phyloP scores from a whole-genome alignment of 92 coral and sea anemone genomes.

The Umimayanthus kanabou region DNA sequence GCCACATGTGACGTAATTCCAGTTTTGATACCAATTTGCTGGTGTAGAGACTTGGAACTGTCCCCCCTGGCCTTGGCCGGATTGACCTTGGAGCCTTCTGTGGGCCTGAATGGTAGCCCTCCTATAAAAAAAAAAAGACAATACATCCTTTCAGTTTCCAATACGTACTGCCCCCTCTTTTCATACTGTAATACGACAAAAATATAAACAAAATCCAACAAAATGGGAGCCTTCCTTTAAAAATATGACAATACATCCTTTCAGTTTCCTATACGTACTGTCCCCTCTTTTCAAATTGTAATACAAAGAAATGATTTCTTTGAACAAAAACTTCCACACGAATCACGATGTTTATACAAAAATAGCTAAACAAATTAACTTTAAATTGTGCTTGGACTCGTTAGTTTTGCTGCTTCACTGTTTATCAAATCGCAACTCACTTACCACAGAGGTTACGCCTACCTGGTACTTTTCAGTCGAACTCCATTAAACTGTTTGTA shows the following conservation, averaged over 20 bases:
- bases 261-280: background rate
- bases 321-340: too few species aligned
- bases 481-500: constrained; percentile 15
- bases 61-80: background rate
- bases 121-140: background rate
- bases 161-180: background rate
- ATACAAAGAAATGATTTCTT: too few species aligned
- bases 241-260: background rate
- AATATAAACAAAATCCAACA: too few species aligned
- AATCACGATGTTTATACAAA: too few species aligned
- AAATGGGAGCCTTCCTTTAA: background rate
- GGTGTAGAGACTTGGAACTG: too few species aligned
- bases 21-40: constrained; percentile 21
- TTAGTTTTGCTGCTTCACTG: background rate
- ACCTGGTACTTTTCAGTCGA: constrained; percentile 1
- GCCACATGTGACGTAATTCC: constrained; percentile 12
- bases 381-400: background rate
- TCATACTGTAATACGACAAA: too few species aligned
- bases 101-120: background rate
- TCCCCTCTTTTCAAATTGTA: too few species aligned
- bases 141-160: background rate
- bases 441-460: background rate
- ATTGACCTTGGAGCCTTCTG: background rate
- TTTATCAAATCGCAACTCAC: background rate
- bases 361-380: too few species aligned